Evolutionary conservation across 2,797 vertebrate genomes (phyloP).

Genomic region (Coranthus polyacanthus): DNA sequence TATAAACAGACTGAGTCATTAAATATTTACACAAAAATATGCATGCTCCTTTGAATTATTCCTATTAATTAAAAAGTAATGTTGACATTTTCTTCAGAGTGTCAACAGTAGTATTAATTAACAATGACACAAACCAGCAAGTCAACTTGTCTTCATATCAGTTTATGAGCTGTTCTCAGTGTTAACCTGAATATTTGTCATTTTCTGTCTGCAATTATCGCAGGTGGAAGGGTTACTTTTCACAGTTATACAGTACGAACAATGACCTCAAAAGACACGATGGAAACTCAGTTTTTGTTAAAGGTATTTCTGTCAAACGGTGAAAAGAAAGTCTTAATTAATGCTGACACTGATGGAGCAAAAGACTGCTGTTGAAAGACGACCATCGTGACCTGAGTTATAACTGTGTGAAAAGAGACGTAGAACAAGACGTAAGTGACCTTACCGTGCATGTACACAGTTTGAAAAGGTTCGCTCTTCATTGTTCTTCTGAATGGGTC

Average conservation of each 20-base stretch:
- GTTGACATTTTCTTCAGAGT: neutral
- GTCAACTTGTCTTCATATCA: too few species aligned
- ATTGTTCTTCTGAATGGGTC: neutral
- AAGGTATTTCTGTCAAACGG: neutral
- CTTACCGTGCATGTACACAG: neutral
- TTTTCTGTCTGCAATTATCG: too few species aligned
- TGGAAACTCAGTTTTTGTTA: neutral
- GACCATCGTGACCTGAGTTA: neutral
- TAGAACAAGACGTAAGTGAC: neutral
- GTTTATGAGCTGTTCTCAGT: too few species aligned
- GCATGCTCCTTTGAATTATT: neutral
- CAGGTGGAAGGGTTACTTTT: neutral
- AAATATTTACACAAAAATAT: slow-evolving; percentile 18
- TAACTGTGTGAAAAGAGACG: neutral
- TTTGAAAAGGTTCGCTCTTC: neutral
- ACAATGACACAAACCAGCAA: too few species aligned
- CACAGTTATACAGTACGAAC: neutral
- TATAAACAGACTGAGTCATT: slow-evolving; percentile 1
- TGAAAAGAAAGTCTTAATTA: neutral
- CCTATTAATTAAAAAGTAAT: neutral
- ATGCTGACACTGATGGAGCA: neutral
- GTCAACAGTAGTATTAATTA: too few species aligned
- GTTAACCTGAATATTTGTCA: too few species aligned
- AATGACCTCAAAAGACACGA: neutral
- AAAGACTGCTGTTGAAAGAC: neutral